Conservation (phyloP, 1,140 invertebrate genomes). For the Holcopasites calliopsidis region DNA sequence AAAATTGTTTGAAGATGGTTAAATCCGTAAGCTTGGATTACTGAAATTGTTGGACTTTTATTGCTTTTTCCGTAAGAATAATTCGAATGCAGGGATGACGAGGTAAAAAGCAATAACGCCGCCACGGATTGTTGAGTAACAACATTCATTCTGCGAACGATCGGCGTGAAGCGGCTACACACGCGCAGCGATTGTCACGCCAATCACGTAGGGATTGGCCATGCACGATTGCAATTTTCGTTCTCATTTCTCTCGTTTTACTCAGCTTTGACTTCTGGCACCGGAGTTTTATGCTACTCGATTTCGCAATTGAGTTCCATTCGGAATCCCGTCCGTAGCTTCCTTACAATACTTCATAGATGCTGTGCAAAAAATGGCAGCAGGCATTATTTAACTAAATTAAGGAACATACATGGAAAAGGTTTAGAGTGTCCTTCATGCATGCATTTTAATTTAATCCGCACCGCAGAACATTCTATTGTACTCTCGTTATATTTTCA, state of each 20-base stretch:
- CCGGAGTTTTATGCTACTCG: neutral
- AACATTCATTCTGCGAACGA: slow-evolving; percentile 49
- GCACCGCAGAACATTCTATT: too few relatives aligned
- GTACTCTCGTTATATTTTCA: too few relatives aligned
- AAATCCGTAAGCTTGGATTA: too few relatives aligned
- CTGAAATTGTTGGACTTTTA: neutral
- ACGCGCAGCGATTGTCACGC: slow-evolving; percentile 16
- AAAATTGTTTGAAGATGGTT: too few relatives aligned
- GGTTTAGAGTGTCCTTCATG: too few relatives aligned
- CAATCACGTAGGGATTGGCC: slow-evolving; percentile 23
- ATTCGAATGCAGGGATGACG: slow-evolving; percentile 4
- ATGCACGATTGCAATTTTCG: slow-evolving; percentile 6
- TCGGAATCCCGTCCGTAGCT: too few relatives aligned
- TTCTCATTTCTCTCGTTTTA: slow-evolving; percentile 23
- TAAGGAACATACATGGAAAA: too few relatives aligned
- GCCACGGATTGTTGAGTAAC: slow-evolving; percentile 54
- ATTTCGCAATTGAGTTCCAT: neutral
- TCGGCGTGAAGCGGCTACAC: slow-evolving; percentile 48
- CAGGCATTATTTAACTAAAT: too few relatives aligned
- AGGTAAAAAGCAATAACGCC: slow-evolving; percentile 34
- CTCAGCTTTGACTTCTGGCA: neutral
- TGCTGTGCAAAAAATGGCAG: too few relatives aligned
- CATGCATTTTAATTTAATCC: too few relatives aligned
- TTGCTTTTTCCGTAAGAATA: too few relatives aligned
- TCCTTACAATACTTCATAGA: too few relatives aligned